Evolutionary conservation across 1,140 invertebrate genomes (phyloP), one percentile per base, ranked within the genome.

Genomic region (Drosophila pseudoananassae): DNA sequence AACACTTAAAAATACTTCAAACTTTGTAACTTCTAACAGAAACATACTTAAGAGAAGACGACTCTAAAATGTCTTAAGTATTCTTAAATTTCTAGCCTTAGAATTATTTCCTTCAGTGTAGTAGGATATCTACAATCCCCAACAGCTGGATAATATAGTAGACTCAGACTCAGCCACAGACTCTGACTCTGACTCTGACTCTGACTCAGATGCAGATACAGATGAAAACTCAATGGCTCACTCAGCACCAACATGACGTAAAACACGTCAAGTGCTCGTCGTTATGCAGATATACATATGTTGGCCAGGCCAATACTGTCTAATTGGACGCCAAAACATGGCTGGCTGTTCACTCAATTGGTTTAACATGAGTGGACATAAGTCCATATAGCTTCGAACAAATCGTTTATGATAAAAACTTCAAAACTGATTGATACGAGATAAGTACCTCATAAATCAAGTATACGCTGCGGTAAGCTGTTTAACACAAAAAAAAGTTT

Each of bases 371-470:
- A 79, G 63, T 69, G 66, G 65, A 63, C 66, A 69, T 60, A 54
- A 64, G 77, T 73, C 60, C 56, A 50, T 46, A 56, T 23, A 46
- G 58, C n/a, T 58, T 25, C 31, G 50, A 36, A 51, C 57, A 63
- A 84, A 84, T 58, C 68, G 76, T 52, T 85, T 85, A 60, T 80
- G 81, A 85, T 85, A 85, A 85, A 61, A 69, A 49, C 20, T 20
- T 20, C 58, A 10, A 45, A 33, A 23, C 8, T 23, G 61, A 68
- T 69, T 69, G 60, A 65, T 65, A 65, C 17, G 31, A 43, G 33
- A 66, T 63, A 64, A 4, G 3, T 51, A 9, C 1, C 45, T 31
- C 46, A 64, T 64, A 64, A 66, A 25, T 64, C 8, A 64, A 17
- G 14, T 29, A 15, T 27, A 25, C 25, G 33, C 33, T 61, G 6